These are phyloP conservation scores for Poeciliopsis turneri DNA, from an alignment of 2,797 vertebrate genomes.

Conservation along the genomic window DNA sequence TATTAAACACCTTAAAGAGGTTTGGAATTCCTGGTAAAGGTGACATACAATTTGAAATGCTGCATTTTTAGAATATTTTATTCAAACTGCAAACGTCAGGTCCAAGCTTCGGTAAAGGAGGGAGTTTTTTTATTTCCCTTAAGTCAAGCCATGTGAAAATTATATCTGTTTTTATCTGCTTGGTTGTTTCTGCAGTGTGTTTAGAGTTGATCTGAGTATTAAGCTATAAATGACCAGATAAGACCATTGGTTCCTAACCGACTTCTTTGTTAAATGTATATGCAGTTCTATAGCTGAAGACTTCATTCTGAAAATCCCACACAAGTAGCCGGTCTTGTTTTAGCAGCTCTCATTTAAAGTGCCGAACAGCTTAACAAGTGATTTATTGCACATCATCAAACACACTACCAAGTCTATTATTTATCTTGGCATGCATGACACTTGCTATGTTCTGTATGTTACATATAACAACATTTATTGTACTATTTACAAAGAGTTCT, in stretches of 20 bases:
- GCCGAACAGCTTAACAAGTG: conserved; percentile 16
- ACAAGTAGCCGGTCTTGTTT: conserved; percentile 35
- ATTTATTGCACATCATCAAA: conserved; percentile 49
- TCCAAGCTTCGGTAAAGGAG: conserved; percentile 26
- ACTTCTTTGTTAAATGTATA: conserved; percentile 39
- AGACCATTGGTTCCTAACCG: conserved; percentile 49
- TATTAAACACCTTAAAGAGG: not conserved
- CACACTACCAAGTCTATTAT: conserved; percentile 70
- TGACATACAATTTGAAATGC: conserved; percentile 28
- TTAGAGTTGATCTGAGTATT: conserved; percentile 54
- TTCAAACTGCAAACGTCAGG: conserved; percentile 34
- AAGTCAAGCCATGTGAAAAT: conserved; percentile 51
- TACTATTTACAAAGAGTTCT: conserved; percentile 67
- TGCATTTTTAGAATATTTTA: conserved; percentile 47
- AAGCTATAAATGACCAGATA: conserved; percentile 52
- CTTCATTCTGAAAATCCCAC: conserved; percentile 28
- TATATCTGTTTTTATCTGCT: conserved; percentile 50
- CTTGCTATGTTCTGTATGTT: conserved; percentile 60
- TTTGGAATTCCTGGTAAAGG: conserved; percentile 5
- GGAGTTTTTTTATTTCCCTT: conserved; percentile 28
- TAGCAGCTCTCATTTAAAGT: conserved; percentile 41
- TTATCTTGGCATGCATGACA: conserved; percentile 76
- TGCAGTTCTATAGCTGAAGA: conserved; percentile 15
- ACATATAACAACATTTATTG: conserved; percentile 59
- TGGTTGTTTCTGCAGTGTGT: conserved; percentile 58